phyloP scores from a whole-genome alignment of 2,113 vertebrate genomes.

The Vanacampus margaritifer region DNA sequence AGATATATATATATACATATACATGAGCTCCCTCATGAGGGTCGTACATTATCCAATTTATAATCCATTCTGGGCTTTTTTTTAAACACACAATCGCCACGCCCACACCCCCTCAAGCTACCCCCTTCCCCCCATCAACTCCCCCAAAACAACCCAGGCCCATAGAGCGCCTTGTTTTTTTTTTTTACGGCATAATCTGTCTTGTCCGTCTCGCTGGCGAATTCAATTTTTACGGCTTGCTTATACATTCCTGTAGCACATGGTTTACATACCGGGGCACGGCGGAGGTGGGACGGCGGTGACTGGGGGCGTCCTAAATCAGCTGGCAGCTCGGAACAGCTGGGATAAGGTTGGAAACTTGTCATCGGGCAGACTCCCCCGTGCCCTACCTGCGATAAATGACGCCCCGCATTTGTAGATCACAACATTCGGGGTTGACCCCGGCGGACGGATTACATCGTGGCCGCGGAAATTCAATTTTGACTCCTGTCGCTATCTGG shows the following conservation, averaged over 20 bases:
- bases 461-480: slow-evolving; percentile 66
- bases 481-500: slow-evolving; percentile 44
- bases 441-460: slow-evolving; percentile 64
- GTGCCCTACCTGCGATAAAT: slow-evolving; percentile 69
- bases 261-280: slow-evolving; percentile 89
- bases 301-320: slow-evolving; percentile 89
- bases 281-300: slow-evolving; percentile 34
- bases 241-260: slow-evolving; percentile 89
- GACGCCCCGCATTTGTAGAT: slow-evolving; percentile 64
- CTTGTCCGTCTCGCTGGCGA: slow-evolving; percentile 79
- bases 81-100: slow-evolving; percentile 70
- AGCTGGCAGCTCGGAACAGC: slow-evolving; percentile 82
- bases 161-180: slow-evolving; percentile 79
- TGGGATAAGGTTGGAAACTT: slow-evolving; percentile 81
- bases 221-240: slow-evolving; percentile 93
- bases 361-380: slow-evolving; percentile 64
- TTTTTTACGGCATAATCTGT: slow-evolving; percentile 82
- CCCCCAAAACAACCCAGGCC: neutral
- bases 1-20: too few species aligned
- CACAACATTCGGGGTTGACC: slow-evolving; percentile 57
- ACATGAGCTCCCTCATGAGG: slow-evolving; percentile 41
- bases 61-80: slow-evolving; percentile 71
- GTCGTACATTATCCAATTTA: slow-evolving; percentile 55
- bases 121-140: neutral
- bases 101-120: slow-evolving; percentile 43